Conservation (phyloP, 2,888 invertebrate species). For the Tachina grossa region DNA sequence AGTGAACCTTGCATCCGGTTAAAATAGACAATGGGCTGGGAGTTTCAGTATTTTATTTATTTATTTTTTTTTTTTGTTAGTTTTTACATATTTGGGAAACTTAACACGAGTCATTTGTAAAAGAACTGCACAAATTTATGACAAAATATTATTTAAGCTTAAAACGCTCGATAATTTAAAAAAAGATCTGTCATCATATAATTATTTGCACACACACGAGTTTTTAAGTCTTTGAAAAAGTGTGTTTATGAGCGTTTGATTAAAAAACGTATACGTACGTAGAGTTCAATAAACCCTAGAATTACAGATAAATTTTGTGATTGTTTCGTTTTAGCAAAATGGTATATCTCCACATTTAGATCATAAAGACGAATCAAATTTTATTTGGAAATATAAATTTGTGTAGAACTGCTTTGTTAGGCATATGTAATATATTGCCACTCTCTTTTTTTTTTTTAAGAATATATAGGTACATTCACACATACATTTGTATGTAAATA, state of each 20-base stretch:
- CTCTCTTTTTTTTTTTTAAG: too few relatives aligned
- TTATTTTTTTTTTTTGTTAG: not conserved
- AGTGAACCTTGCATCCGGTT: constrained; percentile 66
- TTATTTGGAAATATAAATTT: constrained; percentile 7
- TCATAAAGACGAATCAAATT: not conserved
- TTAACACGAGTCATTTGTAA: constrained; percentile 46
- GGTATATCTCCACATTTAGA: not conserved
- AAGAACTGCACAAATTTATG: constrained; percentile 18
- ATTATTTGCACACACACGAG: constrained; percentile 12
- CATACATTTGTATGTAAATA: not conserved
- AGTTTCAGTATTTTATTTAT: constrained; percentile 31
- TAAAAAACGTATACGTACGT: constrained; percentile 11
- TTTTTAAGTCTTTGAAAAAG: not conserved
- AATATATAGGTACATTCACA: not conserved
- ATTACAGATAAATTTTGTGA: constrained; percentile 33
- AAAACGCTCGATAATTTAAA: not conserved
- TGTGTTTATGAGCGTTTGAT: not conserved
- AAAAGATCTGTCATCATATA: not conserved
- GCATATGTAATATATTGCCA: not conserved
- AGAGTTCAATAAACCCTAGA: constrained; percentile 48
- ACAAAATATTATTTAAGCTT: constrained; percentile 5
- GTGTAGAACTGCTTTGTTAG: not conserved
- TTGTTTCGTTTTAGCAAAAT: not conserved
- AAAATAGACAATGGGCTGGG: constrained; percentile 64
- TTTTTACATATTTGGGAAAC: constrained; percentile 38